Percentiles rank a stretch among this genome's conserved stretches.
phyloP scores from a whole-genome alignment of 35 echinoderm and acorn worm genomes.

The Hemicentrotus pulcherrimus region DNA sequence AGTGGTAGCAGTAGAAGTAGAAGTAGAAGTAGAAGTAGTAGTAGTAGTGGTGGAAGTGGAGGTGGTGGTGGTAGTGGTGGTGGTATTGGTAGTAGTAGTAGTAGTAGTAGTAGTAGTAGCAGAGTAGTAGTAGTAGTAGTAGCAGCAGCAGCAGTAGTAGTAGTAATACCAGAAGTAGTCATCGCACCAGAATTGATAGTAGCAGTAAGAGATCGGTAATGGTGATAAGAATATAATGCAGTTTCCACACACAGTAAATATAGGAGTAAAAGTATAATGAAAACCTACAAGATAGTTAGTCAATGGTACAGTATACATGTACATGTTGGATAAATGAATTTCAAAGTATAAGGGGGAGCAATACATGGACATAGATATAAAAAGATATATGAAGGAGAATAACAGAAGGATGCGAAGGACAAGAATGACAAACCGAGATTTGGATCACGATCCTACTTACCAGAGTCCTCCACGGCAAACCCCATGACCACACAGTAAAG shows the following conservation, averaged over 20 bases:
- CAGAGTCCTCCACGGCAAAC: slow-evolving; percentile 96
- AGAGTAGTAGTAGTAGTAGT: too few relatives aligned
- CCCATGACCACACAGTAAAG: slow-evolving; percentile 99
- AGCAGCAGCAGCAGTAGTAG: not conserved
- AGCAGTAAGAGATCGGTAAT: too few relatives aligned
- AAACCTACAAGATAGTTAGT: too few relatives aligned
- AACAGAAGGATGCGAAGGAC: not conserved
- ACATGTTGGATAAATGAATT: not conserved
- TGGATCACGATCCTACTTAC: slow-evolving; percentile 48
- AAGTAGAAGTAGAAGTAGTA: not conserved
- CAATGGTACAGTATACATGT: too few relatives aligned
- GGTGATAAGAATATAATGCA: not conserved
- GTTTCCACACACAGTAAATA: too few relatives aligned
- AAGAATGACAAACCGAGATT: not conserved
- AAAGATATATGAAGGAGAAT: not conserved
- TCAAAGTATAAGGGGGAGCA: not conserved
- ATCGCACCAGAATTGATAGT: too few relatives aligned
- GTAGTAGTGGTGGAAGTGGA: not conserved
- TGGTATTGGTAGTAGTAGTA: not conserved
- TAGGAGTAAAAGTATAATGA: too few relatives aligned
- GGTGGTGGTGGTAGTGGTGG: not conserved
- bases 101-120: too few relatives aligned
- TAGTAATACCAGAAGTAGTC: not conserved
- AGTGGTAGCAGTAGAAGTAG: not conserved
- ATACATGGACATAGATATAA: too few relatives aligned